Conservation (phyloP, 2,113 vertebrate genomes). For the Calypte anna region DNA sequence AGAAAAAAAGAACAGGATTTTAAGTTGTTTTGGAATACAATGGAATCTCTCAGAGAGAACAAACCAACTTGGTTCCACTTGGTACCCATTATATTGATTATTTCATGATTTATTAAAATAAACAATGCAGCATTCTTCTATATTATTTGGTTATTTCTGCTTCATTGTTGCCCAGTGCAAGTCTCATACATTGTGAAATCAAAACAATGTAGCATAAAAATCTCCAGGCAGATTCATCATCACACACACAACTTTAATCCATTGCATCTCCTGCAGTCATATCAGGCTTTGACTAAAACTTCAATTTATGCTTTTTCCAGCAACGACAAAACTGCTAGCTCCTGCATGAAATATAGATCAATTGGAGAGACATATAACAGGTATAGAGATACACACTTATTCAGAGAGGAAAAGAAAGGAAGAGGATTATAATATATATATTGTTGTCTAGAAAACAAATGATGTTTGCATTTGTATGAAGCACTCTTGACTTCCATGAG, state of each 20-base stretch:
- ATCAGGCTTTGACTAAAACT: constrained; percentile 31
- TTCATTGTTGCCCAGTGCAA: background rate
- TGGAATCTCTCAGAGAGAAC: background rate
- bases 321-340: constrained; percentile 10
- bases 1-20: background rate
- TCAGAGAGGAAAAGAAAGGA: background rate
- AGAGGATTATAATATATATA: background rate
- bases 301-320: constrained; percentile 18
- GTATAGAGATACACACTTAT: background rate
- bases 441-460: constrained; percentile 12
- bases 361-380: constrained; percentile 10
- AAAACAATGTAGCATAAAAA: constrained; percentile 5
- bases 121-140: background rate
- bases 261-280: background rate
- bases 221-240: background rate
- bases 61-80: background rate
- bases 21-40: background rate
- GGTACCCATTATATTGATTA: background rate
- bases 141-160: background rate
- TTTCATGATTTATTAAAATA: background rate
- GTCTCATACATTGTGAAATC: background rate
- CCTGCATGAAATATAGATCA: constrained; percentile 19
- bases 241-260: background rate
- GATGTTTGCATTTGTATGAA: background rate
- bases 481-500: constrained; percentile 5